These are phyloP conservation scores for Lytechinus variegatus DNA, from an alignment of 35 echinoderm and acorn worm species.

Conservation along the genomic window DNA sequence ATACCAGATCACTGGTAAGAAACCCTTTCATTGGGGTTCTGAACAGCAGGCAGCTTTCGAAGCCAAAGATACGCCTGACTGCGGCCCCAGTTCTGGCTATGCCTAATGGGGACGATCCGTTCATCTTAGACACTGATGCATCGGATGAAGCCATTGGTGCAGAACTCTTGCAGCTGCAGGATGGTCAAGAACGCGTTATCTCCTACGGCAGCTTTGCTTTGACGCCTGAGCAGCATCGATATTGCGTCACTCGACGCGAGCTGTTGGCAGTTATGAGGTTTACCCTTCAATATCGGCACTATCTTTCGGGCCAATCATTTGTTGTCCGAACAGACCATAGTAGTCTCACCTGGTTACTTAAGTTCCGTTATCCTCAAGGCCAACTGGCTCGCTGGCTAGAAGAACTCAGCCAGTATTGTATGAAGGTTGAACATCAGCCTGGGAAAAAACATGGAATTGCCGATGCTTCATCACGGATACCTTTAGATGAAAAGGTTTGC, in stretches of 20 bases:
- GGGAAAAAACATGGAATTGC: slow-evolving; percentile 52
- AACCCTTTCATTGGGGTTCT: slow-evolving; percentile 39
- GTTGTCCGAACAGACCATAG: slow-evolving; percentile 63
- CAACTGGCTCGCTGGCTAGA: slow-evolving; percentile 61
- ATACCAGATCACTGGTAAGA: slow-evolving; percentile 54
- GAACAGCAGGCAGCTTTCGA: slow-evolving; percentile 61
- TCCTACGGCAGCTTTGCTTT: slow-evolving; percentile 57
- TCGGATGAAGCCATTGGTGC: slow-evolving; percentile 40
- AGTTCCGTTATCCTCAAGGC: slow-evolving; percentile 60
- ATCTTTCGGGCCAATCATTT: slow-evolving; percentile 52
- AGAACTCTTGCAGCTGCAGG: slow-evolving; percentile 39
- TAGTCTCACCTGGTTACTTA: slow-evolving; percentile 62
- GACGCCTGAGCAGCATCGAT: slow-evolving; percentile 30
- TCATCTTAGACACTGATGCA: too few relatives aligned
- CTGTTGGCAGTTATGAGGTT: slow-evolving; percentile 50
- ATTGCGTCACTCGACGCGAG: slow-evolving; percentile 62
- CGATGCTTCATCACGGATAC: slow-evolving; percentile 52
- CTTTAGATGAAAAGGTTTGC: neutral
- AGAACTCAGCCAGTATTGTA: slow-evolving; percentile 60
- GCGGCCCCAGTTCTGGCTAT: slow-evolving; percentile 51
- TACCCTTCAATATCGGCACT: slow-evolving; percentile 64
- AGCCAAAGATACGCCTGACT: neutral
- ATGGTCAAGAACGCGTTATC: slow-evolving; percentile 46
- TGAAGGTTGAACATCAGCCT: slow-evolving; percentile 52
- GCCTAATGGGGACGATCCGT: slow-evolving; percentile 51